Conservation (phyloP, 2,888 invertebrate species). For the Leptopilina drosophilae region DNA sequence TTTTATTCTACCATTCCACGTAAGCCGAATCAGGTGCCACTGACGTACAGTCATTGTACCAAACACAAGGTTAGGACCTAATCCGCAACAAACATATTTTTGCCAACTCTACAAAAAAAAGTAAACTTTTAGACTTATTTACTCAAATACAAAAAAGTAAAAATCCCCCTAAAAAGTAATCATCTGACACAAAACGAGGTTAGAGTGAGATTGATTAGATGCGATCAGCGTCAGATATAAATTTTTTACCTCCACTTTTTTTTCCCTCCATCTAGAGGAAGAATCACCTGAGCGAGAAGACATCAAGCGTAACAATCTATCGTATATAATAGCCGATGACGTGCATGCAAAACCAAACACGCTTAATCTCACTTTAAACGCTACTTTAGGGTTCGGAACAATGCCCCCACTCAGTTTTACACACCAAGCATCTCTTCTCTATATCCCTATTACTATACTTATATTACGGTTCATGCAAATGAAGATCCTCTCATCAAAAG, state of each 20-base stretch:
- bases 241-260: background rate
- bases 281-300: conserved; percentile 43
- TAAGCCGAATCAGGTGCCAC: too few species aligned
- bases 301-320: conserved; percentile 41
- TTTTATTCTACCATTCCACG: too few species aligned
- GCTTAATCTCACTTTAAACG: conserved; percentile 63
- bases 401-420: conserved; percentile 50
- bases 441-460: conserved; percentile 34
- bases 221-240: conserved; percentile 12
- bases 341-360: conserved; percentile 49
- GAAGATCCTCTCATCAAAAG: conserved; percentile 56
- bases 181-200: background rate
- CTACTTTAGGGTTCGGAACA: conserved; percentile 53
- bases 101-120: background rate
- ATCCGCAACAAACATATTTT: too few species aligned
- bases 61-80: too few species aligned
- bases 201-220: conserved; percentile 31
- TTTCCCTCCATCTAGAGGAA: background rate
- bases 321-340: conserved; percentile 50
- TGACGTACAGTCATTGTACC: too few species aligned
- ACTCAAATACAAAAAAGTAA: background rate
- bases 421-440: conserved; percentile 49
- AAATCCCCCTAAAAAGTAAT: conserved; percentile 28
- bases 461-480: conserved; percentile 64
- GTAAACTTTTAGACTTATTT: background rate